Base-by-base conservation (phyloP, 2,888 invertebrate genomes). In the Orthonychiurus folsomi region DNA sequence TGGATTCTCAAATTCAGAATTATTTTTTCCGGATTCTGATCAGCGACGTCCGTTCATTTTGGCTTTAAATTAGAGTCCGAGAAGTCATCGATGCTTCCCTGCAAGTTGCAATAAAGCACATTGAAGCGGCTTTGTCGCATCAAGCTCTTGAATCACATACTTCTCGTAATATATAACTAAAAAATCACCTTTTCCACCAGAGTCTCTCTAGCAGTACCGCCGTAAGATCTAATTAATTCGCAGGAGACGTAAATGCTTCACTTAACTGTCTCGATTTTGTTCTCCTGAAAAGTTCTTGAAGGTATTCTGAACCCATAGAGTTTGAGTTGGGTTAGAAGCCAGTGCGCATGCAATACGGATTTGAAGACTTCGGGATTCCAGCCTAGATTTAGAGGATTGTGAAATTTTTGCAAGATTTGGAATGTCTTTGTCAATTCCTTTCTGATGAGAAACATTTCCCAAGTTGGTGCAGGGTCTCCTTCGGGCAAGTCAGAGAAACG, bases 341-440 rank as follows among this genome's bases (percentile, higher is more conserved):
- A 97, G 95, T 2, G 97, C 86, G 81, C 97, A 96, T 3, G 93
- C 94, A 95, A 94, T 0, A 94, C 93, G 54, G 80, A 80, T 26
- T 63, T 60, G 58, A 74, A 73, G 1, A 70, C 47, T 2, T 69
- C 89, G 12, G 95, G 95, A 78, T 93, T 93, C 77, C 91, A n/a
- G n/a, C n/a, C n/a, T n/a, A n/a, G n/a, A n/a, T n/a, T n/a, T n/a
- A n/a, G n/a, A n/a, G n/a, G n/a, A n/a, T n/a, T n/a, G n/a, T n/a
- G n/a, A n/a, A n/a, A n/a, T n/a, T n/a, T n/a, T n/a, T n/a, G n/a
- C n/a, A n/a, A n/a, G n/a, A n/a, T n/a, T n/a, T n/a, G n/a, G n/a
- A n/a, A n/a, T n/a, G n/a, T n/a, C n/a, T n/a, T n/a, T n/a, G n/a
- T n/a, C n/a, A n/a, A n/a, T n/a, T n/a, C n/a, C n/a, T n/a, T n/a